Base-by-base conservation (phyloP, 2,888 invertebrate species). In the Philaethria dido region DNA sequence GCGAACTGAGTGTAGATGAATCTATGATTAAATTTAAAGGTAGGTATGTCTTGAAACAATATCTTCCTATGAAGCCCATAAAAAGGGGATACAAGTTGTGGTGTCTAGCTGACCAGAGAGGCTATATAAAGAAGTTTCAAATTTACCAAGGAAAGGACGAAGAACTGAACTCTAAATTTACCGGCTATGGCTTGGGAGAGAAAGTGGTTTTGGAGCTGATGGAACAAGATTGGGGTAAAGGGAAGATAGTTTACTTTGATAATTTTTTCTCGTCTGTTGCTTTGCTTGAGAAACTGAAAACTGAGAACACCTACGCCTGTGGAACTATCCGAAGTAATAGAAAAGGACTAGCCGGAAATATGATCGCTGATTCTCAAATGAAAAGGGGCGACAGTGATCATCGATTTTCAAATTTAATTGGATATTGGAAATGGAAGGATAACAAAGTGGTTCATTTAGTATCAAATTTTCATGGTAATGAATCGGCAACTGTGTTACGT, bases 11-110 rank as follows among this genome's bases (percentile, higher is more conserved):
- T 71, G 72, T 73, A 65, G 74, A 74, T 72, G 73, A 74, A 61
- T 75, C 74, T 42, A 74, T 75, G 74, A 67, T 73, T 47, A 75
- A 73, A 72, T 74, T 74, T 44, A 73, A 74, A 67, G 72, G 70
- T 59, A 69, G 73, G 61, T 71, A 69, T 62, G 69, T 67, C 20
- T 57, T 79, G 45, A 78, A 77, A 71, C 78, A 80, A 69, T 80
- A 77, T 72, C 73, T 80, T 62, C 78, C 78, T 42, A 75, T 74
- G 62, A 80, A 81, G 72, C 77, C 77, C 20, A 77, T 76, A 69
- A 80, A 80, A 73, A 69, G 80, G 25, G 80, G 80, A 6, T 79
- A 77, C 69, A 79, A 80, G 57, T 62, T 68, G 59, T 70, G 64
- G 68, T 64, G 69, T 65, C 66, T 66, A 48, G 69, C 55, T 74